These are phyloP conservation scores for Varanus komodoensis DNA, from an alignment of 2,113 vertebrate genomes.

Conservation along the genomic window DNA sequence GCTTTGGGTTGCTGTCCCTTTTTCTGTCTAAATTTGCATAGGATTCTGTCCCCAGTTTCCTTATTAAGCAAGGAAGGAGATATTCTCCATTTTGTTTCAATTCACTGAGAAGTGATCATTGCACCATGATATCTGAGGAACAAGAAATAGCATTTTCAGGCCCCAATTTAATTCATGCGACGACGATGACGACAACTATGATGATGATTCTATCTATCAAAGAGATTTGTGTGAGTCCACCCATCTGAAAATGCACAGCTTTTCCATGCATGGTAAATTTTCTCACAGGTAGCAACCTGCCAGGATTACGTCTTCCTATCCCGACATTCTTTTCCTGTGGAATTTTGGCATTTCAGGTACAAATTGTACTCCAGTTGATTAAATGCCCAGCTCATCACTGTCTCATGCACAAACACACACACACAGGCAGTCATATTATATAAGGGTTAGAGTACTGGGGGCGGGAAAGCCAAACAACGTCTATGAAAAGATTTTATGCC, in stretches of 20 bases:
- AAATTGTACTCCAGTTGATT: neutral
- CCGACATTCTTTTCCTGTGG: neutral
- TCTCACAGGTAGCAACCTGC: neutral
- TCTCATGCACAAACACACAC: neutral
- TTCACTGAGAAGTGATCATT: neutral
- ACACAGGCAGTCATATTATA: slow-evolving; percentile 17
- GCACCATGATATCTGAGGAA: too few species aligned
- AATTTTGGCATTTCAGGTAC: neutral
- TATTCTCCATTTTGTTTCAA: neutral
- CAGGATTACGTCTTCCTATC: neutral
- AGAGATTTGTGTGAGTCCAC: neutral
- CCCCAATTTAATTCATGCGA: neutral
- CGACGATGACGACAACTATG: too few species aligned
- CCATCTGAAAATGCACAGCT: neutral
- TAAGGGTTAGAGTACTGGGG: slow-evolving; percentile 40
- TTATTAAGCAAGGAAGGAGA: neutral
- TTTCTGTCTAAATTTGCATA: too few species aligned
- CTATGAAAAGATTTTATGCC: slow-evolving; percentile 39
- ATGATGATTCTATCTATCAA: neutral
- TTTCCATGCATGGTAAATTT: neutral
- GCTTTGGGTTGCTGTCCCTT: too few species aligned
- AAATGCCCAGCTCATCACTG: neutral
- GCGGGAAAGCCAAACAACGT: slow-evolving; percentile 29
- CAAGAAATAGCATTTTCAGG: neutral
- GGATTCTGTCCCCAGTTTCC: too few species aligned